Evolutionary conservation across 2,888 invertebrate species (phyloP).

Genomic region (Drosophila setosimentum): DNA sequence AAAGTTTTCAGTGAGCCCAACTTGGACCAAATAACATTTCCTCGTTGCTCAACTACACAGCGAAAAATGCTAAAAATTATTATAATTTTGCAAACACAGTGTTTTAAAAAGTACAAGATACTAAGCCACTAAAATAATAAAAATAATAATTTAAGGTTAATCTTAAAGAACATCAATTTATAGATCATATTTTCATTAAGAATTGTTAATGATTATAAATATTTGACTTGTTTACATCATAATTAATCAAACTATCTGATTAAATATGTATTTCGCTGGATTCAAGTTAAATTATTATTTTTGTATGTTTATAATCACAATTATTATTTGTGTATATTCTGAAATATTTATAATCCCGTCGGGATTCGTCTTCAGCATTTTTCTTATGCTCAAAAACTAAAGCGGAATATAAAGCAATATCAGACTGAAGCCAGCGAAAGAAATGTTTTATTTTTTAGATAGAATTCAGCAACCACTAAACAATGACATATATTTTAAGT

Average conservation of each 20-base stretch:
- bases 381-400: too few relatives aligned
- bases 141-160: not conserved
- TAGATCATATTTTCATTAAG: too few relatives aligned
- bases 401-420: not conserved
- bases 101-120: too few relatives aligned
- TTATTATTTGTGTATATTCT: not conserved
- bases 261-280: not conserved
- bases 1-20: not conserved
- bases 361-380: too few relatives aligned
- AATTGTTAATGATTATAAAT: not conserved
- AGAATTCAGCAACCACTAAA: not conserved
- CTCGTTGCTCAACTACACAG: not conserved
- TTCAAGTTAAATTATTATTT: not conserved
- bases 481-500: not conserved
- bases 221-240: rapidly evolving
- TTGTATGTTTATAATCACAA: not conserved
- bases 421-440: not conserved
- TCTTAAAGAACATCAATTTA: not conserved
- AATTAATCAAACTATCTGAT: not conserved
- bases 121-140: too few relatives aligned
- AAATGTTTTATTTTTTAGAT: too few relatives aligned
- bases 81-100: too few relatives aligned
- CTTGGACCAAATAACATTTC: not conserved
- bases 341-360: not conserved
- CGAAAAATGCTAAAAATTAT: not conserved